These are phyloP conservation scores for Drosophila persimilis DNA, from an alignment of 1,140 invertebrate species.

Conservation along the genomic window DNA sequence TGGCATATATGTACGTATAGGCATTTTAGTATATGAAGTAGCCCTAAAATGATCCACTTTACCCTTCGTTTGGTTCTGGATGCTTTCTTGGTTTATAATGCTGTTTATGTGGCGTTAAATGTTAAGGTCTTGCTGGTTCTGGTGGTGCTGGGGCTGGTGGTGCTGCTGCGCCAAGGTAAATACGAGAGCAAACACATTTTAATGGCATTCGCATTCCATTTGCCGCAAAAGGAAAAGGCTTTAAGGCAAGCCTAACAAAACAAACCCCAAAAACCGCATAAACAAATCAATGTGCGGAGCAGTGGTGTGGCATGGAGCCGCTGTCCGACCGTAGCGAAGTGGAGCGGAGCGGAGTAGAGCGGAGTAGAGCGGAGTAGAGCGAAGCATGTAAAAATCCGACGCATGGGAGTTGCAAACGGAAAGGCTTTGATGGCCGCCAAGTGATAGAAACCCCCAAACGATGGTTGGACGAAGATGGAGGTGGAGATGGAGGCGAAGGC, in stretches of 20 bases:
- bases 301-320: too few relatives aligned
- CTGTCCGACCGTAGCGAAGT: too few relatives aligned
- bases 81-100: constrained; percentile 62
- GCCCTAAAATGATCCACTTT: constrained; percentile 27
- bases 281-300: constrained; percentile 68
- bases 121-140: constrained; percentile 37
- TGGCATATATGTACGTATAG: neutral
- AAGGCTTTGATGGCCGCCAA: constrained; percentile 70
- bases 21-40: constrained; percentile 25
- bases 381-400: constrained; percentile 37
- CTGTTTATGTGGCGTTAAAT: constrained; percentile 79
- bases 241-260: constrained; percentile 69
- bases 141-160: neutral
- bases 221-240: constrained; percentile 45
- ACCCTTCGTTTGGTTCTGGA: constrained; percentile 10
- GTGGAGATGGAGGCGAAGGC: too few relatives aligned
- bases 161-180: constrained; percentile 61
- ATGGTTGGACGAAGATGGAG: neutral
- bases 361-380: too few relatives aligned
- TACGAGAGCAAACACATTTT: constrained; percentile 79
- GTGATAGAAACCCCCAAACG: constrained; percentile 57
- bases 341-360: too few relatives aligned
- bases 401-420: constrained; percentile 53
- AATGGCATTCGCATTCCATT: constrained; percentile 74
- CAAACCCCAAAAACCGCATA: constrained; percentile 68